Base-by-base conservation (phyloP, 2,888 invertebrate species). In the Pollenia griseotomentosa region DNA sequence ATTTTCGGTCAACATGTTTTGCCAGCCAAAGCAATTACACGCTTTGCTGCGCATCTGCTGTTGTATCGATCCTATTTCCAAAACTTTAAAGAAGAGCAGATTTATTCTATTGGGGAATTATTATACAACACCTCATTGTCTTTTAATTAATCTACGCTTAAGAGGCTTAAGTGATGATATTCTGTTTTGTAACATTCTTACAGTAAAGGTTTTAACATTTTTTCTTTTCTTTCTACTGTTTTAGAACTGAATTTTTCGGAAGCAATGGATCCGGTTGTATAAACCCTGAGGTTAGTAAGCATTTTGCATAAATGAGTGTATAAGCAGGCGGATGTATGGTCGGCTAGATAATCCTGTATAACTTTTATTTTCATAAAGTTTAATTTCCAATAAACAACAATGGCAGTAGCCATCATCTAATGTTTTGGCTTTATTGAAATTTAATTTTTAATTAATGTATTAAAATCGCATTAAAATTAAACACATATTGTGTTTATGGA, bases 21-120 rank as follows among this genome's bases (percentile, higher is more conserved):
- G 68, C 61, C 86, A 78, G 78, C 79, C 86, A 87, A 88, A 88
- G 88, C 88, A 88, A 88, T 88, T 88, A 88, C 78, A 87, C 82
- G 88, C 88, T 86, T 73, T 85, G 82, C 75, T 88, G 85, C 83
- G 66, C 86, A 86, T 82, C 85, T 74, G 71, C 68, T 68, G 66
- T 63, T 83, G 68, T 83, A 44, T 23, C 6, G 46, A 66, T 66
- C 42, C 70, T 63, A 55, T 71, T 71, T 42, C 44, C 51, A 51
- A 63, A 51, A n/a, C 53, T 23, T 44, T 51, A 12, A 44, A 12
- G 14, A 57, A 19, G 11, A 63, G 63, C n/a, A 59, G 71, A 61
- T n/a, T 74, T 74, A 82, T 57, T 82, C 78, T 79, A 74, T 83
- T 86, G 78, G 48, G 14, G 82, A 82, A 86, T 82, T 74, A 83